Percentiles rank a stretch among this genome's conserved stretches.
These are phyloP conservation scores for Rynchops niger DNA, from an alignment of 2,113 vertebrate genomes.

Conservation along the genomic window DNA sequence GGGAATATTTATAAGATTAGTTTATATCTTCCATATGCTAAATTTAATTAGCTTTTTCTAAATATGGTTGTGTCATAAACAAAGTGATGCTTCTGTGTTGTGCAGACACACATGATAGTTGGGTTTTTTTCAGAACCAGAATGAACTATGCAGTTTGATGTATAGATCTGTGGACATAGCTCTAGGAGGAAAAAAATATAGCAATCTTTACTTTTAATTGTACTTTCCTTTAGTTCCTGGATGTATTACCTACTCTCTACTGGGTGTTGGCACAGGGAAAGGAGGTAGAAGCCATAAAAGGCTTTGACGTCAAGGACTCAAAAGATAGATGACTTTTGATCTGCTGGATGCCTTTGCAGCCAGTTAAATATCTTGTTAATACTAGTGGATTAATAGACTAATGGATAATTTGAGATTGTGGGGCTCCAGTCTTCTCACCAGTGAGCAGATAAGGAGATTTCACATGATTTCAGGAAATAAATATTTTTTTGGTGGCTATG, in stretches of 20 bases:
- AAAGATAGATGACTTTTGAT: neutral
- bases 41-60: neutral
- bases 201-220: neutral
- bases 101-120: fast-evolving
- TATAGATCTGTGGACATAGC: neutral
- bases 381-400: neutral
- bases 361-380: neutral
- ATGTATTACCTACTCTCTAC: neutral
- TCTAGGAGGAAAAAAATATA: fast-evolving
- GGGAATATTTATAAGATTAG: neutral
- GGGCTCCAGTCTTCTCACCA: neutral
- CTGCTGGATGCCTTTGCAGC: neutral
- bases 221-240: neutral
- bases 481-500: neutral
- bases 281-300: neutral
- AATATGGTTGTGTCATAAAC: neutral
- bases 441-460: neutral
- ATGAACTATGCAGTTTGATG: neutral
- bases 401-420: neutral
- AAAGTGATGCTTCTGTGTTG: neutral
- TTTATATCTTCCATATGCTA: neutral
- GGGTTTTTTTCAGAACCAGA: neutral
- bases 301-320: neutral
- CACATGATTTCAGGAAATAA: neutral
- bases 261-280: neutral